Base-by-base conservation (phyloP, 2,113 vertebrate species). In the Limanda limanda region DNA sequence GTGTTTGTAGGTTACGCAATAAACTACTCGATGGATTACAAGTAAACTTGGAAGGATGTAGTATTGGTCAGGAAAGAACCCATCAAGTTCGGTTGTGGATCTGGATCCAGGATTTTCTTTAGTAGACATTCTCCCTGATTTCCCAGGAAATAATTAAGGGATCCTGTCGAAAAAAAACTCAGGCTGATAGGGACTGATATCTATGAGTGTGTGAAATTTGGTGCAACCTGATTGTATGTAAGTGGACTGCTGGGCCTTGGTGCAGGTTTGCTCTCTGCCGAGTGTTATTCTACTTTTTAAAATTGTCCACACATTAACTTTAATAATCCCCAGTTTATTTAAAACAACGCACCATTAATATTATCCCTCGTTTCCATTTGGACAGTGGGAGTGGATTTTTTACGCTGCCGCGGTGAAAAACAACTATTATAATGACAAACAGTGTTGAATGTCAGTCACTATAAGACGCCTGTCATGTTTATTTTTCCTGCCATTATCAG, bases 401-500 rank as follows among this genome's bases (percentile, higher is more conserved):
- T 70, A 83, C 54, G 9, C 59, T 68, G 63, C 24, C 57, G 13
- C 5, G 17, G 31, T 57, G 63, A 74, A 77, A 69, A 70, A 84
- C 27, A 70, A 68, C 6, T 31, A 31, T 62, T 75, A 72, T 52
- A 56, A 79, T 72, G 23, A 60, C 56, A 64, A 62, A 15, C n/a
- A 10, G 57, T 24, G 3, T 0, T 61, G 64, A 68, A 64, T 73
- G 68, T 77, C 76, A 74, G 58, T 84, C 72, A 83, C 3, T 23
- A 15, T 21, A 59, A 81, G 60, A 64, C 62, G 27, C 35, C 59
- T 57, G 73, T 9, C 69, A 37, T 65, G 14, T 76, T 55, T 42
- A 31, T 31, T 31, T 64, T 52, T 82, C 60, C 71, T 72, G 82
- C 48, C 21, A 77, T 85, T 77, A 80, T 73, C 61, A 51, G 66